phyloP scores from a whole-genome alignment of 2,888 invertebrate species.

The Apomyelois bistriatella region DNA sequence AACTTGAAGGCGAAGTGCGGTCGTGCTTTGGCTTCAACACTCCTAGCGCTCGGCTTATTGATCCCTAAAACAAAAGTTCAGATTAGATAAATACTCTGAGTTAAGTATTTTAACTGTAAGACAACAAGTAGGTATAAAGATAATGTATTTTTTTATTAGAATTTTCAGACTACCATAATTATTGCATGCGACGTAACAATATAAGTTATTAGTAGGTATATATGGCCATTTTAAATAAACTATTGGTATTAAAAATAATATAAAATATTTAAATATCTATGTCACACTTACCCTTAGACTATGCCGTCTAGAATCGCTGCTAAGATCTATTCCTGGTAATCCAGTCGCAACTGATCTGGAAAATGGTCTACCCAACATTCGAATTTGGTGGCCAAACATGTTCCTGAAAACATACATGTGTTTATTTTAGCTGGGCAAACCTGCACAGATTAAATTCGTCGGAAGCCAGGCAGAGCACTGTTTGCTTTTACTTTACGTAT shows the following conservation, averaged over 20 bases:
- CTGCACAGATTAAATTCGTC: constrained; percentile 24
- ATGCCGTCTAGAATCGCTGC: constrained; percentile 76
- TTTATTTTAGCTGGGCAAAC: not conserved
- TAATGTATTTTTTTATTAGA: too few relatives aligned
- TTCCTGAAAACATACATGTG: constrained; percentile 65
- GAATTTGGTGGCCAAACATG: constrained; percentile 82
- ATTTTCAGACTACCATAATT: too few relatives aligned
- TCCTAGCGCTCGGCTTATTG: constrained; percentile 86
- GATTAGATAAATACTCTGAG: constrained; percentile 26
- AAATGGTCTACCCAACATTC: constrained; percentile 83
- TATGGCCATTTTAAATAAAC: too few relatives aligned
- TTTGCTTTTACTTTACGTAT: constrained; percentile 34
- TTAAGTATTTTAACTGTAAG: too few relatives aligned
- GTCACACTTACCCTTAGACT: constrained; percentile 76
- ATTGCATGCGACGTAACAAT: too few relatives aligned
- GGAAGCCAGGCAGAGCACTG: constrained; percentile 62
- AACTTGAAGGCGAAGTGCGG: constrained; percentile 84
- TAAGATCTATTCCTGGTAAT: constrained; percentile 73
- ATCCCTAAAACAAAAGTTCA: constrained; percentile 77
- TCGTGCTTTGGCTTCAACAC: constrained; percentile 82
- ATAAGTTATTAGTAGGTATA: too few relatives aligned
- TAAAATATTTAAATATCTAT: too few relatives aligned
- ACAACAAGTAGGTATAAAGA: too few relatives aligned
- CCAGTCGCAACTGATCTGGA: constrained; percentile 83
- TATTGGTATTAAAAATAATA: too few relatives aligned